Evolutionary conservation across 2,888 invertebrate species (phyloP).

Genomic region (Eristalis pertinax): DNA sequence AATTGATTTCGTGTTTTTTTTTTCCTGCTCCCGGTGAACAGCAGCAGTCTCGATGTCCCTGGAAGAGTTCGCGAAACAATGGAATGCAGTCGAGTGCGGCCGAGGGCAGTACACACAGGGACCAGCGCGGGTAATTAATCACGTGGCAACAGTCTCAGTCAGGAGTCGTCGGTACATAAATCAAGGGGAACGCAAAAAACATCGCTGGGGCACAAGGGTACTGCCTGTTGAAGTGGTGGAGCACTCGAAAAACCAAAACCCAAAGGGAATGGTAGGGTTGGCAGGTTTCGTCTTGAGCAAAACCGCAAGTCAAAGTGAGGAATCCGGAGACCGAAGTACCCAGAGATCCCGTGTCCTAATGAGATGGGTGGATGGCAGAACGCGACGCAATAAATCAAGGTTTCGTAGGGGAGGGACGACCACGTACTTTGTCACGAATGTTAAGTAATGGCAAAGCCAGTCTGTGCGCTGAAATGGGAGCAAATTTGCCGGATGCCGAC

Average conservation of each 20-base stretch:
- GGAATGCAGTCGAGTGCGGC: background rate
- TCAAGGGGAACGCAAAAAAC: background rate
- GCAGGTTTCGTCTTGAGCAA: background rate
- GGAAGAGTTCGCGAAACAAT: background rate
- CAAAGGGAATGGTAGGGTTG: background rate
- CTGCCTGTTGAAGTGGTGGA: background rate
- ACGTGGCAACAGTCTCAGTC: background rate
- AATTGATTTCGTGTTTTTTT: background rate
- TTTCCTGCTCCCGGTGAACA: background rate
- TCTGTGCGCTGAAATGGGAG: background rate
- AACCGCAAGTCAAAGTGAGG: background rate
- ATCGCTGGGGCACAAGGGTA: no score
- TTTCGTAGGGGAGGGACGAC: background rate
- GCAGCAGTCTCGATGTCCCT: background rate
- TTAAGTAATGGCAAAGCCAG: background rate
- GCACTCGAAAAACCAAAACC: background rate
- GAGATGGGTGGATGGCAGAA: background rate
- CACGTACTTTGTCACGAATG: background rate
- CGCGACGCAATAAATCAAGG: background rate
- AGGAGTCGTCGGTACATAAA: background rate
- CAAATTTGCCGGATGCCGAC: background rate
- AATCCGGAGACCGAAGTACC: background rate
- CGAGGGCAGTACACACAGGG: background rate
- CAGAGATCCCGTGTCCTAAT: background rate
- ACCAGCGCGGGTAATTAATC: background rate